A percentile compares a stretch with the other conserved stretches of the same genome.
Evolutionary conservation across 2,113 vertebrate genomes (phyloP).

Genomic region (Apodemus speciosus): DNA sequence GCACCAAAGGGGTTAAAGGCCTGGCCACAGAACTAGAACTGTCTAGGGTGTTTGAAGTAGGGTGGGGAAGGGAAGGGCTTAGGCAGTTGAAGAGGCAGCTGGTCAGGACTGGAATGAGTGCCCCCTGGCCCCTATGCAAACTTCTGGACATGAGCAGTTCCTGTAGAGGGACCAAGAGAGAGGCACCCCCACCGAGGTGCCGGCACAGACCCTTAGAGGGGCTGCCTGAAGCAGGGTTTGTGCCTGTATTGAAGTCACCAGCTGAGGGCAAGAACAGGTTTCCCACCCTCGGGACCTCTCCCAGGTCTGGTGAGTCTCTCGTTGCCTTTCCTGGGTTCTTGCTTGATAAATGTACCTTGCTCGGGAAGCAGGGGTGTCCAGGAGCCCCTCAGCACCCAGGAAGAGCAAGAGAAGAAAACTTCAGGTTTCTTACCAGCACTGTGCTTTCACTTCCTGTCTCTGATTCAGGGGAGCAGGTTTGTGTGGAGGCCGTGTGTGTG

Average conservation of each 20-base stretch:
- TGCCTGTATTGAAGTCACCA: not conserved
- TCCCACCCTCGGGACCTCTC: not conserved
- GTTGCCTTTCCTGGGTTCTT: not conserved
- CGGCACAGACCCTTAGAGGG: not conserved
- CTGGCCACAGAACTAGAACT: not conserved
- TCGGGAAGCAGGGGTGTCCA: not conserved
- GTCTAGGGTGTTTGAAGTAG: conserved; percentile 68
- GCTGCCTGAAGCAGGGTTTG: not conserved
- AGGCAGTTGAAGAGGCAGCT: conserved; percentile 56
- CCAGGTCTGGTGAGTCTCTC: conserved; percentile 69
- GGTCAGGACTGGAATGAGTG: conserved; percentile 47
- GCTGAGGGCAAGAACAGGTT: conserved; percentile 6
- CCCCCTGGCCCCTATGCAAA: conserved; percentile 27
- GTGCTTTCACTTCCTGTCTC: not conserved
- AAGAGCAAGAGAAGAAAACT: too few relatives aligned
- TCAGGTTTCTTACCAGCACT: not conserved
- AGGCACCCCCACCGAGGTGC: not conserved
- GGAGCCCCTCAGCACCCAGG: not conserved
- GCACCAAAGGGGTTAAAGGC: conserved; percentile 68
- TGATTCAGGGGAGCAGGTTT: not conserved
- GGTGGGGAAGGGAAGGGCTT: conserved; percentile 61
- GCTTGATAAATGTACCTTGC: not conserved
- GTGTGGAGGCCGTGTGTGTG: not conserved
- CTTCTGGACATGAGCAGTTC: conserved; percentile 63
- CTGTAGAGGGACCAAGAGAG: not conserved